phyloP scores from a whole-genome alignment of 2,888 invertebrate genomes.

The Pammene aurita region DNA sequence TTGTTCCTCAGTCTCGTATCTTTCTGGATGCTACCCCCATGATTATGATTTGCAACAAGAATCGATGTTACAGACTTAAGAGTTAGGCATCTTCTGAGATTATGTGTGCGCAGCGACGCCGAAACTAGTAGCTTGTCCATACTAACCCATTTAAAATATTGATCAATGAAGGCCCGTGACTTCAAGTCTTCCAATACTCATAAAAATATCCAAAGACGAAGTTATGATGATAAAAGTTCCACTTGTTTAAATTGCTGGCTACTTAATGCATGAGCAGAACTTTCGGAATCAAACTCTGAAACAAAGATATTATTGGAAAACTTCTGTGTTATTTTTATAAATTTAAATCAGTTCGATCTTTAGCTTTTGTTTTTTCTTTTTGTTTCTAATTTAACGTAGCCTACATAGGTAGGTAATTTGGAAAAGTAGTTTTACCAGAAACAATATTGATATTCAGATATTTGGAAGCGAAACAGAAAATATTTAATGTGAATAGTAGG shows the following conservation, averaged over 20 bases:
- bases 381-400: not conserved
- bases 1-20: too few relatives aligned
- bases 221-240: constrained; percentile 15
- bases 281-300: constrained; percentile 32
- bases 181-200: not conserved
- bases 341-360: not conserved
- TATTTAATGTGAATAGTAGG: too few relatives aligned
- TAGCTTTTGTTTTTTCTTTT: not conserved
- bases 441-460: too few relatives aligned
- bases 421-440: too few relatives aligned
- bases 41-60: too few relatives aligned
- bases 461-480: too few relatives aligned
- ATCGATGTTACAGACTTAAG: too few relatives aligned
- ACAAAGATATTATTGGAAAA: constrained; percentile 44
- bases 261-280: constrained; percentile 38
- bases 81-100: too few relatives aligned
- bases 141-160: not conserved
- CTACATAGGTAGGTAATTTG: not conserved
- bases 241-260: constrained; percentile 13
- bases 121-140: too few relatives aligned
- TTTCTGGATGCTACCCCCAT: too few relatives aligned
- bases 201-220: not conserved
- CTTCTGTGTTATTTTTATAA: constrained; percentile 40
- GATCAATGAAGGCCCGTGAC: not conserved
- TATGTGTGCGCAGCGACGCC: too few relatives aligned